Base-by-base conservation (phyloP, 2,113 vertebrate genomes). In the Taxidea taxus region DNA sequence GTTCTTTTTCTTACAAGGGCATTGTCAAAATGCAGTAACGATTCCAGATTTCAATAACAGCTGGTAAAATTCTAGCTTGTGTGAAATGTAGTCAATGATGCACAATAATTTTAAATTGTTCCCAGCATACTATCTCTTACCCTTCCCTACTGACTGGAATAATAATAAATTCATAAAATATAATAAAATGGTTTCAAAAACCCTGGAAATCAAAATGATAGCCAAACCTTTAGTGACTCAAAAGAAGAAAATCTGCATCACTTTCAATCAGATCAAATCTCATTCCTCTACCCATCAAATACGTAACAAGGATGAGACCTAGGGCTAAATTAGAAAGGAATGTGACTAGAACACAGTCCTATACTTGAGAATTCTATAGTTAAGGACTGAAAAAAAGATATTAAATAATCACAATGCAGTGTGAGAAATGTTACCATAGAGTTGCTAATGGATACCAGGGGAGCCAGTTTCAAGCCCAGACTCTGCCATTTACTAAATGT, bases 111-210 rank as follows among this genome's bases (percentile, higher is more conserved):
- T 78, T 23, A 74, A 89, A 74, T n/a, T 74, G 6, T 62, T 31
- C n/a, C 68, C 29, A 80, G 60, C 12, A 80, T 77, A 77, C 2
- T 47, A 89, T 68, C 47, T 54, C n/a, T 51, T 62, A 62, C 51
- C 16, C 62, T 86, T 85, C 9, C 37, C 85, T 81, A 44, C 29
- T 62, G 31, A 62, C 74, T 84, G 23, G 39, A 75, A 74, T 31
- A 64, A 66, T 14, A 66, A 75, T 44, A 44, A 74, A 44, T 75
- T 75, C 39, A 44, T 29, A 44, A 75, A 27, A 27, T 75, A 34
- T 29, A 90, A 68, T 77, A 74, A 92, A 77, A 78, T 90, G 54
- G 37, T 64, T 81, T 83, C 39, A 87, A 94, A 88, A 83, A 77
- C 9, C 3, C 88, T 42, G 4, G 29, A 96, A 91, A 74, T 74